Percentiles rank a stretch among this genome's conserved stretches.
These are phyloP conservation scores for Ceuthmochares aereus DNA, from an alignment of 2,113 vertebrate genomes.

Conservation along the genomic window DNA sequence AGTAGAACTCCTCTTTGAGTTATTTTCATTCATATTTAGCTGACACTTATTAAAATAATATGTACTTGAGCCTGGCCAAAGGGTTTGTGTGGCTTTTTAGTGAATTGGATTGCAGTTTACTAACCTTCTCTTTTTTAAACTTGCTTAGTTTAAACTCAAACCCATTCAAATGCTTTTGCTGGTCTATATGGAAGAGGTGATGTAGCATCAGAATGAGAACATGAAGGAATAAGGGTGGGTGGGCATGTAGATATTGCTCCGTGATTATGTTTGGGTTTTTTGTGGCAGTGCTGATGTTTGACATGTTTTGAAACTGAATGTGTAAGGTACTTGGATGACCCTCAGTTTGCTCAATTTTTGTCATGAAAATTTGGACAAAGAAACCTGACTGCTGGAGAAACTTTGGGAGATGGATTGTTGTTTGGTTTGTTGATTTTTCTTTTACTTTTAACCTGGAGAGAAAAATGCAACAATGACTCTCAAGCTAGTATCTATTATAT, in stretches of 20 bases:
- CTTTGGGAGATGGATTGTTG: not conserved
- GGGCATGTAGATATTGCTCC: not conserved
- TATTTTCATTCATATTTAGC: constrained; percentile 1
- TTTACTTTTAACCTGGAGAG: not conserved
- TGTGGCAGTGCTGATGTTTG: not conserved
- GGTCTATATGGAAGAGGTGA: not conserved
- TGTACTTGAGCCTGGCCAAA: not conserved
- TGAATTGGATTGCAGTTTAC: not conserved
- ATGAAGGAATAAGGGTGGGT: not conserved
- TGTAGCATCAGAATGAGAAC: not conserved
- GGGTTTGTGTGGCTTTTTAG: not conserved
- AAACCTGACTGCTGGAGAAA: not conserved
- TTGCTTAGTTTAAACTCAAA: not conserved
- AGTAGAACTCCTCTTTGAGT: not conserved
- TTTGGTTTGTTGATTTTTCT: not conserved
- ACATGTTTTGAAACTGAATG: not conserved
- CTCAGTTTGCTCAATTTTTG: not conserved
- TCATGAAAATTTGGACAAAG: not conserved
- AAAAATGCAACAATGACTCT: not conserved
- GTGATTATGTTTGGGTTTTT: not conserved
- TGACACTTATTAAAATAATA: not conserved
- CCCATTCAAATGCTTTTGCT: not conserved
- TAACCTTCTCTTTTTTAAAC: not conserved
- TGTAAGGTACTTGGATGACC: not conserved
- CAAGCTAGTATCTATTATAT: not conserved